Evolutionary conservation across 1,140 invertebrate genomes (phyloP), one percentile per base, ranked within the genome.

Genomic region (Eulimnadia texana): DNA sequence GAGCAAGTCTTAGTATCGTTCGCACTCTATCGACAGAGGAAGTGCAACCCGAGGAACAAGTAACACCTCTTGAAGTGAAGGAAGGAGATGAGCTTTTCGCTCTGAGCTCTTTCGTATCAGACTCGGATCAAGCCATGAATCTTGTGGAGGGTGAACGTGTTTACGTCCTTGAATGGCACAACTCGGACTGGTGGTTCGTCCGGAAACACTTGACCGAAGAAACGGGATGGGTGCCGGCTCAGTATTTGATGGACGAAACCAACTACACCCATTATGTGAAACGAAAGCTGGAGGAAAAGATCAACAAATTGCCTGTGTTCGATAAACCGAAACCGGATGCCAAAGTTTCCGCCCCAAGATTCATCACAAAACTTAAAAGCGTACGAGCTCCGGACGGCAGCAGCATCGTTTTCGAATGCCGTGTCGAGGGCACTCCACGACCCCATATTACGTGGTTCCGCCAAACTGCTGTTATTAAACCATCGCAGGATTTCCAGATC

Each of bases 361-460:
- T 94, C 69, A 80, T 86, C 25, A 84, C 90, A 69, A 90, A 91
- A 73, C 74, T 94, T 22, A 81, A 90, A 69, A 85, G 87, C 1
- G 84, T 88, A 62, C 82, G 84, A 63, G 87, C 85, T 19, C 82
- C 82, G 3, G 90, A 94, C 76, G 90, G 91, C 47, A 84, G 85
- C 52, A 90, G 88, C 2, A 83, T 91, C 13, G 86, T 89, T 70
- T 93, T 96, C 67, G 85, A 92, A 71, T 90, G 88, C 66, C 84
- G 90, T 77, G 87, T 96, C 6, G 86, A 90, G 75, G 93, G 92
- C 53, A 77, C 80, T 68, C 92, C 93, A 23, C 76, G 86, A 67
- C 92, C 93, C 20, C 87, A 90, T 72, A 91, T 95, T 52, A 93
- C 91, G 9, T 95, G 92, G 92, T 96, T 93, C 76, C 80, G 88